phyloP scores from a whole-genome alignment of 2,888 invertebrate genomes.

The Ditylenchus weischeri region DNA sequence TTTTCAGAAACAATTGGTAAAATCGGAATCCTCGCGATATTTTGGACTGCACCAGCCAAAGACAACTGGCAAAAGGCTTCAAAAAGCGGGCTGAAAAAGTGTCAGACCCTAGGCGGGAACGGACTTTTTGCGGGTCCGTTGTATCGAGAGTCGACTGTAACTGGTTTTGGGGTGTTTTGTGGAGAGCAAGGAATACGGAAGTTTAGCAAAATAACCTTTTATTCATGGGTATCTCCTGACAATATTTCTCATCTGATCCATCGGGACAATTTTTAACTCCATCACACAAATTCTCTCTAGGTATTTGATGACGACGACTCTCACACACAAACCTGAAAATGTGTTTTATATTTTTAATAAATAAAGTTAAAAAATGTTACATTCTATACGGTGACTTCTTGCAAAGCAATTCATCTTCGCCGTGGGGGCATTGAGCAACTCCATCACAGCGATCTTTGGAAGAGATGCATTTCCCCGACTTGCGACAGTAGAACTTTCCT shows the following conservation, averaged over 20 bases:
- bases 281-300: constrained; percentile 50
- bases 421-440: constrained; percentile 51
- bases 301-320: constrained; percentile 43
- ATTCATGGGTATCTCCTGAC: constrained; percentile 17
- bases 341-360: neutral
- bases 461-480: constrained; percentile 51
- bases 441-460: constrained; percentile 55
- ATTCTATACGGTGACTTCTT: constrained; percentile 26
- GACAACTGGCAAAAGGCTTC: too few relatives aligned
- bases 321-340: constrained; percentile 37
- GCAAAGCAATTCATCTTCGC: constrained; percentile 57
- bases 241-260: constrained; percentile 54
- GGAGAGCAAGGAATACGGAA: too few relatives aligned
- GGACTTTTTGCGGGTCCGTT: too few relatives aligned
- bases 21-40: too few relatives aligned
- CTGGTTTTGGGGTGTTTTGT: too few relatives aligned
- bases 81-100: too few relatives aligned
- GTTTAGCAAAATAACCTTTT: neutral
- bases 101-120: too few relatives aligned
- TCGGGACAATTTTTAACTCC: constrained; percentile 52
- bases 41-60: too few relatives aligned
- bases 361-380: constrained; percentile 9
- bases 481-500: constrained; percentile 53
- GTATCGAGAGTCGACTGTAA: too few relatives aligned
- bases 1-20: too few relatives aligned